phyloP scores from a whole-genome alignment of 2,888 invertebrate species.

The Schizaphis graminum region DNA sequence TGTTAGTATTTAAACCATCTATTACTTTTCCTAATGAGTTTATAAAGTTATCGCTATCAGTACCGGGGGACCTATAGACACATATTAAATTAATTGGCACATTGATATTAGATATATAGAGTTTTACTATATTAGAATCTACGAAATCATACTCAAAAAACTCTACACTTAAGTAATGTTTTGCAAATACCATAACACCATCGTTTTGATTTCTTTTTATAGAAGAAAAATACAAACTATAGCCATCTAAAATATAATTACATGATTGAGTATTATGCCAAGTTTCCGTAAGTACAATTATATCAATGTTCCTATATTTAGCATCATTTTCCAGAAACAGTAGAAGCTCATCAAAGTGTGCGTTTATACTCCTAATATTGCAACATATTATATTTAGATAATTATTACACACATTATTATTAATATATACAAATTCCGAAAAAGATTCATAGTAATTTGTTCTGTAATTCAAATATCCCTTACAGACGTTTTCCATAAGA shows the following conservation, averaged over 20 bases:
- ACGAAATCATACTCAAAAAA: constrained; percentile 19
- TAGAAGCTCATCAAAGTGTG: background rate
- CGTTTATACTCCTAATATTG: background rate
- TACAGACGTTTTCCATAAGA: no score
- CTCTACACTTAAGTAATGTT: background rate
- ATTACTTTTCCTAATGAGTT: background rate
- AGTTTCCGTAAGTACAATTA: constrained; percentile 9
- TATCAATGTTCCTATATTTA: background rate
- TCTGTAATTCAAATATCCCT: no score
- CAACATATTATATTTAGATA: no score
- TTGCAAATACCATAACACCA: no score
- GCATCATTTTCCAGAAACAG: background rate
- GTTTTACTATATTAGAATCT: background rate
- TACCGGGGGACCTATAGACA: background rate
- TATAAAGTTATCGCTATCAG: background rate
- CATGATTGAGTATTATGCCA: background rate
- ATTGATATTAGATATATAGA: background rate
- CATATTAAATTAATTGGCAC: constrained; percentile 28
- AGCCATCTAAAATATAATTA: no score
- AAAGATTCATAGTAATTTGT: no score
- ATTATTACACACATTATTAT: no score
- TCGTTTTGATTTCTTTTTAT: no score
- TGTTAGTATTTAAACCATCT: no score
- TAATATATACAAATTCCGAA: no score
- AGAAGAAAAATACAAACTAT: no score